A percentile compares a stretch with the other conserved stretches of the same genome.
Evolutionary conservation across 2,888 invertebrate genomes (phyloP).

Genomic region (Torymus auratus): DNA sequence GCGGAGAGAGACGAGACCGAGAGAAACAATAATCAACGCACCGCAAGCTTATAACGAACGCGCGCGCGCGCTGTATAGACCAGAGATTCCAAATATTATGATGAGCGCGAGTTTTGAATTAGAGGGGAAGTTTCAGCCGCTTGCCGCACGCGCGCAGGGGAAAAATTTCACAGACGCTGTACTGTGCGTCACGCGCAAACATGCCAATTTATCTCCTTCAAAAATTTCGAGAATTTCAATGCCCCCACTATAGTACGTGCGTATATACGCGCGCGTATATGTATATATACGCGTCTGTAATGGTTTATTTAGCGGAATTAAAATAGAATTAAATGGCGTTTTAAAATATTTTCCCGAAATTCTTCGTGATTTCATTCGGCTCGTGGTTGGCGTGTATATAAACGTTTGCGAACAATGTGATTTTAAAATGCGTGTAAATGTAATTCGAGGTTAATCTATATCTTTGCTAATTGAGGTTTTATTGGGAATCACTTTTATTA

Average conservation of each 20-base stretch:
- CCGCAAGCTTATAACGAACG: conserved; percentile 49
- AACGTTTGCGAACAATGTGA: no score
- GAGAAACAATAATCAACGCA: conserved; percentile 56
- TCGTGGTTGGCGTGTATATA: no score
- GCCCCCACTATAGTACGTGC: conserved; percentile 7
- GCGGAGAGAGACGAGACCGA: not conserved
- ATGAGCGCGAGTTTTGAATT: conserved; percentile 59
- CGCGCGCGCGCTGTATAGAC: conserved; percentile 25
- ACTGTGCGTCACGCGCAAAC: conserved; percentile 53
- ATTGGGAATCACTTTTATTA: no score
- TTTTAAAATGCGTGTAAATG: no score
- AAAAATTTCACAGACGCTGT: conserved; percentile 54
- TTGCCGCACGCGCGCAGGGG: not conserved
- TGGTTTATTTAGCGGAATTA: conserved; percentile 22
- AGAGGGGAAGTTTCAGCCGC: conserved; percentile 18
- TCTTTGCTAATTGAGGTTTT: no score
- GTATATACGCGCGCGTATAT: no score
- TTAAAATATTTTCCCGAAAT: no score
- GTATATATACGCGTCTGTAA: not conserved
- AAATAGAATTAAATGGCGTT: conserved; percentile 10
- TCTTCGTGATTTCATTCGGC: no score
- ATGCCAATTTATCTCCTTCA: conserved; percentile 38
- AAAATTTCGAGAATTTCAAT: conserved; percentile 41
- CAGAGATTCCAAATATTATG: conserved; percentile 65
- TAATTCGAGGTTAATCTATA: no score